These are phyloP conservation scores for Sclerurus mexicanus DNA, from an alignment of 2,113 vertebrate species.

Conservation along the genomic window DNA sequence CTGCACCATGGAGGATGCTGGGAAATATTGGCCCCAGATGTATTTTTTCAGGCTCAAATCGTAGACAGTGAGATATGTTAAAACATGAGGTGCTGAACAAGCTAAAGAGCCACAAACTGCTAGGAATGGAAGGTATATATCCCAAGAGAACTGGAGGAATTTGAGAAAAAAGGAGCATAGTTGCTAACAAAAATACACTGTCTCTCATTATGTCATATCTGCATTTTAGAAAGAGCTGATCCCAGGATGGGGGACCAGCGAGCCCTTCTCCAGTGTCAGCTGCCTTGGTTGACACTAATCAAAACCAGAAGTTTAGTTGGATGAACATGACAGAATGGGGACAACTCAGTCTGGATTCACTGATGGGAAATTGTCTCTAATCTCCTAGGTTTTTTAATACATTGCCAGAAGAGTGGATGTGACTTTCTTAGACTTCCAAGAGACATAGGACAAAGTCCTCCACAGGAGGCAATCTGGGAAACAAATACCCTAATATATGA, in stretches of 20 bases:
- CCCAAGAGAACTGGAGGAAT: constrained; percentile 33
- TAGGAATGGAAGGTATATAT: constrained; percentile 31
- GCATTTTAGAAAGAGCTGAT: constrained; percentile 7
- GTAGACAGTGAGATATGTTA: not conserved
- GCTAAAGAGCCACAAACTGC: constrained; percentile 6
- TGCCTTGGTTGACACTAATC: constrained; percentile 37
- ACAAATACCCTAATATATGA: constrained; percentile 34
- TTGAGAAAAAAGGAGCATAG: not conserved
- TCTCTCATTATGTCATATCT: constrained; percentile 18
- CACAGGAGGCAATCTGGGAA: constrained; percentile 42
- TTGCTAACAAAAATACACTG: not conserved
- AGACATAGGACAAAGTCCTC: constrained; percentile 35
- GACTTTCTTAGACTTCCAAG: constrained; percentile 26
- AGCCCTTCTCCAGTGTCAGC: constrained; percentile 20
- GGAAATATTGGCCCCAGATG: constrained; percentile 6
- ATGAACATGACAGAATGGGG: constrained; percentile 56
- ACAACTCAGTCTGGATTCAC: constrained; percentile 13
- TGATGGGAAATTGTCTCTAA: constrained; percentile 43
- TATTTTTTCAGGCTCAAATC: constrained; percentile 34
- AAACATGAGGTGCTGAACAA: constrained; percentile 43
- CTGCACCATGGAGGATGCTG: constrained; percentile 5
- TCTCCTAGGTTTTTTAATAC: not conserved
- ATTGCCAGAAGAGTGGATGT: constrained; percentile 23
- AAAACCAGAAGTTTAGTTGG: constrained; percentile 55
- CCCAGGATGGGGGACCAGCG: not conserved